Evolutionary conservation across 2,113 vertebrate species (phyloP).

Genomic region (Nothocercus julius): DNA sequence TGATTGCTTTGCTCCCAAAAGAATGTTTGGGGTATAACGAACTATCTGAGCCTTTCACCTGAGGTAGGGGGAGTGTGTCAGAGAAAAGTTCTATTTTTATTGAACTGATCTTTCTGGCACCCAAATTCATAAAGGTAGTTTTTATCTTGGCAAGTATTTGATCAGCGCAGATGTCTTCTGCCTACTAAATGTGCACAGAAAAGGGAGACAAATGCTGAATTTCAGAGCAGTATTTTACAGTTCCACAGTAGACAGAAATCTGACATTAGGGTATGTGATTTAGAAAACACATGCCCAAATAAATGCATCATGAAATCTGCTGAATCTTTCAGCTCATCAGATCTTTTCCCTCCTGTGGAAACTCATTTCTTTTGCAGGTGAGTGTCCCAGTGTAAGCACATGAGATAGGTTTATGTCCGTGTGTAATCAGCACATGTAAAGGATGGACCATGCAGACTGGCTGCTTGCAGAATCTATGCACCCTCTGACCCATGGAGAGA

Average conservation of each 20-base stretch:
- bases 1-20: neutral
- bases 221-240: neutral
- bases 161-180: neutral
- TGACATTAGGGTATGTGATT: neutral
- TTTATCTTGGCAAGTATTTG: neutral
- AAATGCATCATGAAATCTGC: neutral
- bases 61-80: constrained; percentile 51
- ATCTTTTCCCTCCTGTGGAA: neutral
- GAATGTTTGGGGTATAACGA: neutral
- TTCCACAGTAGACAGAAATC: neutral
- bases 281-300: neutral
- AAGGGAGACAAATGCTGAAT: neutral
- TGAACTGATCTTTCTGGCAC: constrained; percentile 56
- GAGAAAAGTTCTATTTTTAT: constrained; percentile 60
- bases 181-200: neutral
- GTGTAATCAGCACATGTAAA: neutral
- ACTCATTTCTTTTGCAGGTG: neutral
- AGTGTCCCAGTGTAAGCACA: neutral
- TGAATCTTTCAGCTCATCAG: neutral
- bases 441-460: neutral
- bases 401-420: neutral
- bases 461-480: neutral
- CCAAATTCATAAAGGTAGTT: neutral
- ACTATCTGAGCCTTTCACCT: neutral
- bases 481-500: neutral